These are phyloP conservation scores for Catharus minimus DNA, from an alignment of 2,113 vertebrate genomes.

Conservation along the genomic window DNA sequence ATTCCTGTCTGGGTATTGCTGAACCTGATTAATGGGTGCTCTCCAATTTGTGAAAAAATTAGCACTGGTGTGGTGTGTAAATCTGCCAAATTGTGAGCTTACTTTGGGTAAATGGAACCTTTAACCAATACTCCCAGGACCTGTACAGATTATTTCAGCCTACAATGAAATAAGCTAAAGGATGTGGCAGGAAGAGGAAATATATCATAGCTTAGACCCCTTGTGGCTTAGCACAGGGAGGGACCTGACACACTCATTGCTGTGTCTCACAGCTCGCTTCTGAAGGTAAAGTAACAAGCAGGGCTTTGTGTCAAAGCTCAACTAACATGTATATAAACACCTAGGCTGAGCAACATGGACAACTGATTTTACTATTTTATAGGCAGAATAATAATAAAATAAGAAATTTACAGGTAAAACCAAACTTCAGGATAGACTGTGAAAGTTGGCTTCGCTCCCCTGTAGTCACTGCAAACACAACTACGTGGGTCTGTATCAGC, in stretches of 20 bases:
- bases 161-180: neutral
- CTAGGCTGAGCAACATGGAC: neutral
- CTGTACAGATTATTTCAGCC: neutral
- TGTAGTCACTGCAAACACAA: neutral
- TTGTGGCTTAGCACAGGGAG: neutral
- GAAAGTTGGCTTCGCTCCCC: neutral
- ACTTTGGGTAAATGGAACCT: neutral
- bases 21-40: neutral
- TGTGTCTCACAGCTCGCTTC: neutral
- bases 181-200: neutral
- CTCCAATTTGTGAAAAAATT: neutral
- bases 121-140: neutral
- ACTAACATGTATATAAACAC: neutral
- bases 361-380: neutral
- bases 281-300: neutral
- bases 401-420: neutral
- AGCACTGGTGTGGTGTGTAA: neutral
- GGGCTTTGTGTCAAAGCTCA: neutral
- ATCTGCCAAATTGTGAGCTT: fast-evolving
- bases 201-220: neutral
- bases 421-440: neutral
- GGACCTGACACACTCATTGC: neutral
- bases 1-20: neutral
- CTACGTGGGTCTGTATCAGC: fast-evolving
- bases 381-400: neutral